phyloP scores from a whole-genome alignment of 2,888 invertebrate species.

The Chromoteleia sp. region DNA sequence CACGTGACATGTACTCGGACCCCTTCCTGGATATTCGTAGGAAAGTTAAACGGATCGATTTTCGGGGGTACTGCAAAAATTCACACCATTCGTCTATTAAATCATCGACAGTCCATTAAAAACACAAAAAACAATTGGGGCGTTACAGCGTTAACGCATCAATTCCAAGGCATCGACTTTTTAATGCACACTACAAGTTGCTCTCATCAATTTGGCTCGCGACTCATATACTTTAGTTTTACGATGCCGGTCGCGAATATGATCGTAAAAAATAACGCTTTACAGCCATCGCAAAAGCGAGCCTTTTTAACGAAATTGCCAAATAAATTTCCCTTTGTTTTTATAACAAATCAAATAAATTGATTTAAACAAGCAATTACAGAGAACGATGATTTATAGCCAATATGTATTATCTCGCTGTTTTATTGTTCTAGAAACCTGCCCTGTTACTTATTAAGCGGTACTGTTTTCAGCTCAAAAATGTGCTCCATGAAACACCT shows the following conservation, averaged over 20 bases:
- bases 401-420: neutral
- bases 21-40: slow-evolving; percentile 84
- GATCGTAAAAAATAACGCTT: slow-evolving; percentile 55
- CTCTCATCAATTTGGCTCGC: slow-evolving; percentile 1
- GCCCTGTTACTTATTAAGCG: neutral
- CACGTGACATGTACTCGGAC: slow-evolving; percentile 85
- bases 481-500: neutral
- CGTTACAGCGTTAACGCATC: neutral
- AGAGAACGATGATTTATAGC: slow-evolving; percentile 5
- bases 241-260: slow-evolving; percentile 34
- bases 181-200: slow-evolving; percentile 3
- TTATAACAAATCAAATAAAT: slow-evolving; percentile 13
- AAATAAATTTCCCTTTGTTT: slow-evolving; percentile 41
- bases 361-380: slow-evolving; percentile 24
- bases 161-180: slow-evolving; percentile 21
- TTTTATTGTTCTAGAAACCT: neutral
- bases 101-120: slow-evolving; percentile 14
- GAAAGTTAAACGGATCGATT: slow-evolving; percentile 86
- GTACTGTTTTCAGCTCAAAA: neutral
- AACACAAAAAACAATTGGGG: slow-evolving; percentile 2
- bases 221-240: slow-evolving; percentile 28
- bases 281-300: slow-evolving; percentile 4
- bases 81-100: slow-evolving; percentile 42
- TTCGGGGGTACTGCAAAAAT: slow-evolving; percentile 85
- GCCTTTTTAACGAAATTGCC: slow-evolving; percentile 32